Percentiles rank a stretch among this genome's conserved stretches.
phyloP scores from a whole-genome alignment of 2,888 invertebrate species.

The Hydrotaea diabolus region DNA sequence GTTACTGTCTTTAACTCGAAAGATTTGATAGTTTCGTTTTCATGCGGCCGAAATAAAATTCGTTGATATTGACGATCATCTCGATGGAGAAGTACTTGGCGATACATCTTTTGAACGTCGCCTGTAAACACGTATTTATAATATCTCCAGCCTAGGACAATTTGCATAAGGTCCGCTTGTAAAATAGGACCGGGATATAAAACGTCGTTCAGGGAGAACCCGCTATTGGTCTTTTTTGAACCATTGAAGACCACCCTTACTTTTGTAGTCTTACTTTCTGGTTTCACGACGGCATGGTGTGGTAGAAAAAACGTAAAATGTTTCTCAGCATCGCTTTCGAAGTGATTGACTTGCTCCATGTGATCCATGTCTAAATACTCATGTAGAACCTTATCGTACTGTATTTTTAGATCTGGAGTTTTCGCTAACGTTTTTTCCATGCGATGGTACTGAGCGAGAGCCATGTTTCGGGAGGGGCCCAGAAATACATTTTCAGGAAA shows the following conservation, averaged over 20 bases:
- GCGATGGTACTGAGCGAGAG: neutral
- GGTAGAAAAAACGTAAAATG: slow-evolving; percentile 1
- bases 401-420: neutral
- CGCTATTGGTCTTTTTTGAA: slow-evolving; percentile 51
- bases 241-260: slow-evolving; percentile 67
- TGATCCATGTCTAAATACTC: neutral
- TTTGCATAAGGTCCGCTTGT: slow-evolving; percentile 52
- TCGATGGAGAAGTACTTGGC: slow-evolving; percentile 57
- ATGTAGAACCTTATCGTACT: neutral
- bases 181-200: slow-evolving; percentile 59
- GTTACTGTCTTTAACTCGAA: slow-evolving; percentile 60
- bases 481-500: slow-evolving; percentile 14
- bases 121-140: slow-evolving; percentile 63
- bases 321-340: neutral
- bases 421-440: too few species aligned
- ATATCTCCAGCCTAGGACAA: slow-evolving; percentile 50
- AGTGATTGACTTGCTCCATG: neutral
- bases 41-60: slow-evolving; percentile 51
- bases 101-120: slow-evolving; percentile 68
- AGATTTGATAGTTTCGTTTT: slow-evolving; percentile 6
- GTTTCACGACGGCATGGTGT: slow-evolving; percentile 56
- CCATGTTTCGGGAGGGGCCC: neutral
- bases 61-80: slow-evolving; percentile 59
- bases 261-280: slow-evolving; percentile 59
- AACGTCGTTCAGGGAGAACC: slow-evolving; percentile 56